Evolutionary conservation across 2,888 invertebrate genomes (phyloP), one percentile per base, ranked within the genome.

Genomic region (Pyrgus malvae): DNA sequence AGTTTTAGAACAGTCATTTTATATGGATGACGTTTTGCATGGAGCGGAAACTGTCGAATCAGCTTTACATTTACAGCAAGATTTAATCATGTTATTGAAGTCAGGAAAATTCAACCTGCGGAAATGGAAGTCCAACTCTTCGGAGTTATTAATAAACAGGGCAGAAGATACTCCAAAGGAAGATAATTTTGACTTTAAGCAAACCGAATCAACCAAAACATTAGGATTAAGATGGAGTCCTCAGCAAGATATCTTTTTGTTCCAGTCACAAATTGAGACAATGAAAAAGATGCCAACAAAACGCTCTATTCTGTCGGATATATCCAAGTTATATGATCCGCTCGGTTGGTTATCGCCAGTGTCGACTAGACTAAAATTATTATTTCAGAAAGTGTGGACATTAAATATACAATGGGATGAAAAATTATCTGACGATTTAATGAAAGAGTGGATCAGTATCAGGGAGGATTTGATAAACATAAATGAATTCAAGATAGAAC

Each of bases 131-230:
- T 44, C 57, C 6, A 57, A 59, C 27, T 11, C 23, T 4, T 9
- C 29, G 3, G 38, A 38, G 19, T 17, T 48, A 19, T 0, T 33
- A 27, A 11, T 16, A 21, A 7, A 29, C n/a, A n/a, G 1, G n/a
- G n/a, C 1, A 29, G n/a, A 12, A 49, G 23, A 45, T 11, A 9
- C 19, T 23, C 3, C 44, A 14, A 42, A 29, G 2, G 23, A 42
- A 48, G 48, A 50, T 0, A 31, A 21, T 19, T 55, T 54, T 23
- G 25, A 54, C n/a, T 59, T 56, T 6, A 56, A 50, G 11, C 53
- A 49, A 27, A 14, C 25, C 9, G 45, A 59, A 12, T 25, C 42
- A 3, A 42, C 14, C 0, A 42, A 42, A 19, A 44, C 29, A 8
- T 16, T 44, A 5, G 31, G 44, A 1, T 17, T 44, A 5, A 11